Evolutionary conservation across 92 coral and sea anemone genomes (phyloP), one percentile per base, ranked within the genome.

Genomic region (Heliopora coerulea): DNA sequence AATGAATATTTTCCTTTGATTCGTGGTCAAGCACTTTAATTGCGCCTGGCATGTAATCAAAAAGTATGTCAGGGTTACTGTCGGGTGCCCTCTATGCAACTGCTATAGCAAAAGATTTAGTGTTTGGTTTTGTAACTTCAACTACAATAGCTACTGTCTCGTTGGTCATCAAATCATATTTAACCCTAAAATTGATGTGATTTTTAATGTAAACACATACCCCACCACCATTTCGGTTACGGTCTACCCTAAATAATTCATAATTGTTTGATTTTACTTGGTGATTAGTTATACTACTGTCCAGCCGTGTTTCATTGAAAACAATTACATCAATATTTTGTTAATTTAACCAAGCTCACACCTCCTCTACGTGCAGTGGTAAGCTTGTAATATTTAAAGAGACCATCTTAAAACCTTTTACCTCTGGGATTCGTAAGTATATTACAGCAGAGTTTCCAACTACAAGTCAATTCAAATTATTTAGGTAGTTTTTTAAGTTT

Each of bases 161-260:
- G 31, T 61, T 61, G 28, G 67, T 25, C 34, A 61, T 25, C n/a
- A 30, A 17, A 29, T 61, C 67, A 2, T 15, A 25, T 14, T 42
- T 39, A 9, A 31, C 40, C 24, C 17, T n/a, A 8, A 27, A 61
- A 61, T 61, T 61, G 19, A 61, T 15, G 1, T 61, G 10, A 34
- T 42, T 31, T 29, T 42, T 61, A 27, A 31, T 15, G 48, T 61
- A 61, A 30, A 61, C 40, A 42, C 44, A 61, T 9, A 61, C 44
- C 0, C 67, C 67, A 2, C 67, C 67, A 3, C 44, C 67, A 31
- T 61, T 61, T 61, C 67, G 34, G 6, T 19, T 61, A 18, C 67
- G 44, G 24, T 61, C 67, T 2, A 25, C 42, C 6, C 67, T 54
- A 23, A 3, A 19, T 17, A 21, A 10, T 11, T 23, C 12, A 27